phyloP scores from a whole-genome alignment of 2,113 vertebrate species.

The Mobula birostris region DNA sequence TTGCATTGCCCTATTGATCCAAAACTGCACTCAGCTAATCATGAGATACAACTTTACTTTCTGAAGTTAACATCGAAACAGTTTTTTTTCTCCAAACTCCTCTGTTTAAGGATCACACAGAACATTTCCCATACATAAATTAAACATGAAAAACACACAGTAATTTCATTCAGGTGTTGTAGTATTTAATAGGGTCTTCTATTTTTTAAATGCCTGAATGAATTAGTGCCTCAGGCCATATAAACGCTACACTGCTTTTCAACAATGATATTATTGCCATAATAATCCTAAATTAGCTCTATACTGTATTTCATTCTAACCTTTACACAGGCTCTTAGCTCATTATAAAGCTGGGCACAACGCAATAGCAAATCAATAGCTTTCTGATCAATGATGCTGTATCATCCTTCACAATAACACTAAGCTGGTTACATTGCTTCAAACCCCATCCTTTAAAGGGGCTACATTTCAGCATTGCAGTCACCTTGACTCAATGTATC shows the following conservation, averaged over 20 bases:
- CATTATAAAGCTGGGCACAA: slow-evolving; percentile 35
- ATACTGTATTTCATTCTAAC: slow-evolving; percentile 38
- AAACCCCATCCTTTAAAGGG: background rate
- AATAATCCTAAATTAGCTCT: slow-evolving; percentile 40
- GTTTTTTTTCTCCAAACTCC: background rate
- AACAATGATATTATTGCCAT: slow-evolving; percentile 38
- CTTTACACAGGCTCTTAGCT: slow-evolving; percentile 29
- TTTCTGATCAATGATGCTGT: slow-evolving; percentile 39
- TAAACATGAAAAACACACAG: slow-evolving; percentile 37
- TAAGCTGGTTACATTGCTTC: background rate
- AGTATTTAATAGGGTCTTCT: slow-evolving; percentile 36
- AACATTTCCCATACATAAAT: slow-evolving; percentile 33
- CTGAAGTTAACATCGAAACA: background rate
- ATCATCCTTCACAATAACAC: slow-evolving; percentile 48
- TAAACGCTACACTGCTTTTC: slow-evolving; percentile 35
- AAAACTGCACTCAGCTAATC: background rate
- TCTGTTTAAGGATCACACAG: slow-evolving; percentile 33
- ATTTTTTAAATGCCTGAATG: slow-evolving; percentile 38
- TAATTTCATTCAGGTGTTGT: slow-evolving; percentile 36
- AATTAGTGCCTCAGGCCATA: slow-evolving; percentile 34
- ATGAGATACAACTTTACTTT: background rate
- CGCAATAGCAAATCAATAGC: slow-evolving; percentile 39
- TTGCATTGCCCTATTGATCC: background rate
- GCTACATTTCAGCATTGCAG: slow-evolving; percentile 11
- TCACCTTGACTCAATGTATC: slow-evolving; percentile 31